Conservation (phyloP, 2,888 invertebrate genomes). For the Anorthoa munda region DNA sequence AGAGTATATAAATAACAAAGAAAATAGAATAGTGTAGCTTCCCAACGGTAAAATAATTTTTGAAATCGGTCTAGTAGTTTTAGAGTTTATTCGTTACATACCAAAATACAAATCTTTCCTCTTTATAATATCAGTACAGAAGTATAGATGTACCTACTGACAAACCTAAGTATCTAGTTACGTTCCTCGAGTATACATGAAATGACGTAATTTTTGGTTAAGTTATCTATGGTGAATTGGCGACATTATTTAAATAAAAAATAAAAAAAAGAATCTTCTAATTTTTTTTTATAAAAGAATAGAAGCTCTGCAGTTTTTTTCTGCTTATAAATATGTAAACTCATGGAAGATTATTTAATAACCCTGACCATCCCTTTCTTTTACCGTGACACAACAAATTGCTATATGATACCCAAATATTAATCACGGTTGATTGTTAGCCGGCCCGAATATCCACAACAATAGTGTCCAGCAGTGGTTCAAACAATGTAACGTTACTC, state of each 20-base stretch:
- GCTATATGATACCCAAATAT: slow-evolving; percentile 69
- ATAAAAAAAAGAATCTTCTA: too few species aligned
- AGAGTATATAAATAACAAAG: too few species aligned
- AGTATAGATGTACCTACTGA: too few species aligned
- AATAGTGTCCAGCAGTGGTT: slow-evolving; percentile 83
- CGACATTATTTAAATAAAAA: too few species aligned
- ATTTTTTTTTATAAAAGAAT: too few species aligned
- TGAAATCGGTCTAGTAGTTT: too few species aligned
- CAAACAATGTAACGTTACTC: slow-evolving; percentile 82
- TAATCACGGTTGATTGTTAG: slow-evolving; percentile 78
- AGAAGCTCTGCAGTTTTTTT: neutral
- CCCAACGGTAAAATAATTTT: too few species aligned
- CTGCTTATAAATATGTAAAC: slow-evolving; percentile 27
- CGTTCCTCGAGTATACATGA: neutral
- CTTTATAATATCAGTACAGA: too few species aligned
- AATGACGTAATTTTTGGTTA: neutral
- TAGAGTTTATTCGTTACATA: too few species aligned
- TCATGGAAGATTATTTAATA: slow-evolving; percentile 39
- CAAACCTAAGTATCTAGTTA: too few species aligned
- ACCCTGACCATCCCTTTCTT: slow-evolving; percentile 44
- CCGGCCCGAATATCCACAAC: slow-evolving; percentile 81
- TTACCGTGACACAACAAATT: slow-evolving; percentile 59
- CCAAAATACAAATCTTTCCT: too few species aligned
- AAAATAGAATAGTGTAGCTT: too few species aligned
- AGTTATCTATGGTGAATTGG: neutral